Evolutionary conservation across 2,888 invertebrate species (phyloP).

Genomic region (Polia nebulosa): DNA sequence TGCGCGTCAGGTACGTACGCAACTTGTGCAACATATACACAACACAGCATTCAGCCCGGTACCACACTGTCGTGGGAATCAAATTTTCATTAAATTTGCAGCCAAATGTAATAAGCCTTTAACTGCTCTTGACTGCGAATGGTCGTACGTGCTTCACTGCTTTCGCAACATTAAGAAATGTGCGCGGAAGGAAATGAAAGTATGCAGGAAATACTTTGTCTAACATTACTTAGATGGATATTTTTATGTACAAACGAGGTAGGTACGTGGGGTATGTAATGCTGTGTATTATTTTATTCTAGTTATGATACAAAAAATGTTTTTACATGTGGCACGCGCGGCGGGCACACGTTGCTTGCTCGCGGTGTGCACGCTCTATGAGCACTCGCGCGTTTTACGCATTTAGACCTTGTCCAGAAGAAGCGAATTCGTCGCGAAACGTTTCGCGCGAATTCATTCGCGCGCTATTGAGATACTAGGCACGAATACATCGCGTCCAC

Average conservation of each 20-base stretch:
- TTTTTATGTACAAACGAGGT: conserved; percentile 42
- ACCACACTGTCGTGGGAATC: conserved; percentile 62
- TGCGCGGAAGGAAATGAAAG: conserved; percentile 62
- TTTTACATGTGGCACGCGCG: conserved; percentile 41
- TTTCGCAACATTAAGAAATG: conserved; percentile 47
- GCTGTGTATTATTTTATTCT: conserved; percentile 45
- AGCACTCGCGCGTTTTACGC: conserved; percentile 33
- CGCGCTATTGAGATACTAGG: too few species aligned
- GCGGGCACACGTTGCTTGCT: conserved; percentile 26
- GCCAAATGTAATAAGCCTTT: conserved; percentile 39
- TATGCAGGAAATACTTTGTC: conserved; percentile 49
- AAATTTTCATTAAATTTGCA: conserved; percentile 57
- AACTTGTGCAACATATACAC: conserved; percentile 57
- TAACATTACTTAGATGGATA: conserved; percentile 50
- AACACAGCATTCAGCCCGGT: conserved; percentile 41
- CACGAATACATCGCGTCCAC: too few species aligned
- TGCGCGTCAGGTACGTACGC: conserved; percentile 43
- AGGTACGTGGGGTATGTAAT: conserved; percentile 20
- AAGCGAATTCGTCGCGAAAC: too few species aligned
- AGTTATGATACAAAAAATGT: conserved; percentile 43
- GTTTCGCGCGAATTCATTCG: too few species aligned
- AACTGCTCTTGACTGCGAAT: conserved; percentile 39
- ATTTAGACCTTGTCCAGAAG: too few species aligned
- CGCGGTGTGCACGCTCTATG: conserved; percentile 42
- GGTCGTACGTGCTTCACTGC: conserved; percentile 33